These are phyloP conservation scores for Rhizomys pruinosus DNA, from an alignment of 2,113 vertebrate species.

Conservation along the genomic window DNA sequence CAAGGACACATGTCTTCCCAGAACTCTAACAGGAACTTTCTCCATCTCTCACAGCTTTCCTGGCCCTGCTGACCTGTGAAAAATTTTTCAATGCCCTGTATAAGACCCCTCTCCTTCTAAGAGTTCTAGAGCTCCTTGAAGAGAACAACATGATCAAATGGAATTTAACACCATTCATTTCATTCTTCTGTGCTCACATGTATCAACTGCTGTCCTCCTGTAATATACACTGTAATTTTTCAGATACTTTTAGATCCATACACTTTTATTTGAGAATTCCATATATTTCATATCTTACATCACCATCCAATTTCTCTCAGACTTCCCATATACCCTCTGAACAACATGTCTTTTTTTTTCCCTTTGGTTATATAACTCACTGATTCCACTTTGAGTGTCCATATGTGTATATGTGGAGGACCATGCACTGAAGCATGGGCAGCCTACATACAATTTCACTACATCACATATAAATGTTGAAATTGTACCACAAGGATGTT, in stretches of 20 bases:
- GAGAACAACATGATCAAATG: background rate
- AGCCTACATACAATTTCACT: background rate
- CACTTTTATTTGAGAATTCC: background rate
- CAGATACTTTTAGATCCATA: background rate
- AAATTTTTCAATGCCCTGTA: too few species aligned
- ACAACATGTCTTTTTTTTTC: background rate
- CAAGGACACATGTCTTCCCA: too few species aligned
- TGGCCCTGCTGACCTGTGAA: too few species aligned
- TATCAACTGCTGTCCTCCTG: background rate
- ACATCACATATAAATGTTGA: background rate
- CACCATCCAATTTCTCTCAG: background rate
- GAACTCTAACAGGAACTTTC: too few species aligned
- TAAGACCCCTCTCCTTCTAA: too few species aligned
- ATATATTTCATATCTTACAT: background rate
- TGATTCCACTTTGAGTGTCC: too few species aligned
- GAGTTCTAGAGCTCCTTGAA: too few species aligned
- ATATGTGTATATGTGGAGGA: too few species aligned
- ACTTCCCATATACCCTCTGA: too few species aligned
- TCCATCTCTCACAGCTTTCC: too few species aligned
- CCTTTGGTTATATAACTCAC: too few species aligned
- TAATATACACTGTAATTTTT: too few species aligned
- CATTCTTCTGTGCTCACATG: background rate
- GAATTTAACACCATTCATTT: background rate
- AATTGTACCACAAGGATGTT: background rate
- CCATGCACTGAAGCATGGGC: background rate